These are phyloP conservation scores for Sphinx pinastri DNA, from an alignment of 2,888 invertebrate genomes.

Conservation along the genomic window DNA sequence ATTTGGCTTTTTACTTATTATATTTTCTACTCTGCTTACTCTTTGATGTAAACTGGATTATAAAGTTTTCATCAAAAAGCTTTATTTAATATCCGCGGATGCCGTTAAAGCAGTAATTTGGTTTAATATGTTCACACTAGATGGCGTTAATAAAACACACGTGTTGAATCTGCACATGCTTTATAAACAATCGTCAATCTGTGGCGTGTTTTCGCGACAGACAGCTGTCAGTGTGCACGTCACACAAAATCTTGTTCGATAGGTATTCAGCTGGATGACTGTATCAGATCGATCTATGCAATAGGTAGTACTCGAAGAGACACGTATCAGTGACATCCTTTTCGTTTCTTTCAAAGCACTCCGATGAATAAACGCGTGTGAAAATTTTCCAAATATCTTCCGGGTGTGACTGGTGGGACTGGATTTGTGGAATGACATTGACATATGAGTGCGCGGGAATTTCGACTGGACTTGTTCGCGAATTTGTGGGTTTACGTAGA, in stretches of 20 bases:
- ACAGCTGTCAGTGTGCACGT: conserved; percentile 63
- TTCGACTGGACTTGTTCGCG: conserved; percentile 50
- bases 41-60: no score
- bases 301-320: conserved; percentile 37
- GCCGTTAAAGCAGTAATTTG: conserved; percentile 11
- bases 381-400: conserved; percentile 12
- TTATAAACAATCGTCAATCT: conserved; percentile 17
- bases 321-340: conserved; percentile 27
- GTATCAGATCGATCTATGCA: conserved; percentile 47
- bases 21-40: no score
- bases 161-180: conserved; percentile 4
- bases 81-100: conserved; percentile 15
- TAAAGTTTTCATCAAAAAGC: neutral
- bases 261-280: conserved; percentile 46
- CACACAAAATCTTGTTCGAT: conserved; percentile 45
- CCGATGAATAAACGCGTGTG: conserved; percentile 43
- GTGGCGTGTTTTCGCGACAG: conserved; percentile 41
- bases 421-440: conserved; percentile 59
- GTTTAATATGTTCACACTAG: neutral
- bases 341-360: conserved; percentile 6
- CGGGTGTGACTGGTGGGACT: conserved; percentile 38
- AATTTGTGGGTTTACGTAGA: conserved; percentile 33
- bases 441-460: conserved; percentile 71
- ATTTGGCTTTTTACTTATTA: no score
- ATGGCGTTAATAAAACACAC: neutral